Percentiles rank a stretch among this genome's conserved stretches.
Conservation (phyloP, 2,113 vertebrate species). For the Hippotragus niger region DNA sequence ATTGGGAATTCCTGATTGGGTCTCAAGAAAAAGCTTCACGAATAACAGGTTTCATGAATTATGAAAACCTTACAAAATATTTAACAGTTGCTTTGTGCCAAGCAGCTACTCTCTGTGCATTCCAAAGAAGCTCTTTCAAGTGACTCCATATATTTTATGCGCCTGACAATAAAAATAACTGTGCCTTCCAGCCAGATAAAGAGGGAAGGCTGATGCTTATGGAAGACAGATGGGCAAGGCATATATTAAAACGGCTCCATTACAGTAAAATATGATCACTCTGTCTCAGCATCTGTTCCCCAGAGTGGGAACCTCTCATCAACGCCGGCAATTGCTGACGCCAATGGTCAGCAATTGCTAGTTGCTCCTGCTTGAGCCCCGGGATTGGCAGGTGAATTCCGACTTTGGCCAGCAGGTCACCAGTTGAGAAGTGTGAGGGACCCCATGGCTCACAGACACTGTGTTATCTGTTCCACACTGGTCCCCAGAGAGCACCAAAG, state of each 20-base stretch:
- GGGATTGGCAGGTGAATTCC: neutral
- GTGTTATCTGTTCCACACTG: neutral
- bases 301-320: neutral
- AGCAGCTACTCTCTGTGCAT: neutral
- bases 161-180: constrained; percentile 3
- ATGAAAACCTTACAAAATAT: constrained; percentile 50
- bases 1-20: neutral
- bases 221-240: neutral
- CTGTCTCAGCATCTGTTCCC: neutral
- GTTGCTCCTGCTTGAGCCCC: neutral
- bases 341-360: neutral
- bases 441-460: neutral
- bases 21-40: neutral
- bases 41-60: constrained; percentile 37
- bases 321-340: neutral
- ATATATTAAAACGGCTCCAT: neutral
- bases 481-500: neutral
- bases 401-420: neutral
- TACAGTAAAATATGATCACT: neutral
- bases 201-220: neutral
- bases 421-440: neutral
- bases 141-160: neutral
- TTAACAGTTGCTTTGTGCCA: constrained; percentile 23
- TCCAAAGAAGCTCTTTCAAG: neutral
- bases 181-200: neutral